Conservation (phyloP, 2,113 vertebrate species). For the Sminthopsis crassicaudata region DNA sequence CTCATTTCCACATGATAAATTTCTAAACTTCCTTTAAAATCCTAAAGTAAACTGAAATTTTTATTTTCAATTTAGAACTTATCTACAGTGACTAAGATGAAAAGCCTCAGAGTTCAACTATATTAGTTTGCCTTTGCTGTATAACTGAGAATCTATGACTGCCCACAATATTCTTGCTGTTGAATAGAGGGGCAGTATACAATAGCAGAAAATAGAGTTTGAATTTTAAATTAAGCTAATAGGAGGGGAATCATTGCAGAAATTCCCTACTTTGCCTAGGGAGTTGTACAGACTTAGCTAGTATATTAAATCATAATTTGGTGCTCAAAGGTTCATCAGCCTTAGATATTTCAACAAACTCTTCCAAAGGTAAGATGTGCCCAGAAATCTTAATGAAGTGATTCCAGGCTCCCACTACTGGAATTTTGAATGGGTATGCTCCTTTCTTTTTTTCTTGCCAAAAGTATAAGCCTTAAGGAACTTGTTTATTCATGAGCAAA, state of each 20-base stretch:
- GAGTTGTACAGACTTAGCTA: background rate
- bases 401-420: background rate
- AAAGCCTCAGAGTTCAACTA: background rate
- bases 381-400: background rate
- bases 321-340: conserved; percentile 5
- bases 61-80: conserved; percentile 3
- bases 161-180: conserved; percentile 9
- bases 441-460: background rate
- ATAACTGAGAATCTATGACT: background rate
- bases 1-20: conserved; percentile 7
- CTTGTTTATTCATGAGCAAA: background rate
- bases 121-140: conserved; percentile 1
- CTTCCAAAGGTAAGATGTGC: background rate
- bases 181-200: background rate
- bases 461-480: background rate
- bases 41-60: background rate
- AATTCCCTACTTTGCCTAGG: conserved; percentile 3
- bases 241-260: background rate
- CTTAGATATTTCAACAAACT: background rate
- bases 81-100: conserved; percentile 8
- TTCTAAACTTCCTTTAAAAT: conserved; percentile 1
- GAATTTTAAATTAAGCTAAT: background rate
- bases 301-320: background rate
- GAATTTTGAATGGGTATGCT: background rate
- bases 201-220: background rate